Percentiles rank a stretch among this genome's conserved stretches.
Evolutionary conservation across 64 coral and sea anemone genomes (phyloP).

Genomic region (Dendrophyllia cribrosa): DNA sequence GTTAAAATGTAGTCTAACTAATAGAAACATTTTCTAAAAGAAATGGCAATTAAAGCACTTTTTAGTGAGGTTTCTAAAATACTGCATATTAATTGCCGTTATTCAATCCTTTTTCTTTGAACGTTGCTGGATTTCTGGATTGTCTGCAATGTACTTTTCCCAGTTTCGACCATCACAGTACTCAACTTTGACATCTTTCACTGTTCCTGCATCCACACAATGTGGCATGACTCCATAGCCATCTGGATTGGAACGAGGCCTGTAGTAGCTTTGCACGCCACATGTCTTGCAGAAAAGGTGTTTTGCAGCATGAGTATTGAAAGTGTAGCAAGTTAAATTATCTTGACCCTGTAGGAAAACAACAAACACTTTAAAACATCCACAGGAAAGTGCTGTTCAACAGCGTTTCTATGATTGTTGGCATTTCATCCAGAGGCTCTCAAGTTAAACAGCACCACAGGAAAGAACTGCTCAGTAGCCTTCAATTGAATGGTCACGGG

Average conservation of each 20-base stretch:
- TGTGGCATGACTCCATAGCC: slow-evolving; percentile 94
- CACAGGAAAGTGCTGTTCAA: background rate
- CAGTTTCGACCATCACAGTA: slow-evolving; percentile 92
- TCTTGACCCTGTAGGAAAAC: slow-evolving; percentile 80
- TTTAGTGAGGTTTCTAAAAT: too few species aligned
- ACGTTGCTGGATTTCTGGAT: slow-evolving; percentile 78
- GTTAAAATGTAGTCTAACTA: too few species aligned
- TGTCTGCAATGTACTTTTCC: slow-evolving; percentile 72
- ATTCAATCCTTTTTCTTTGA: slow-evolving; percentile 54
- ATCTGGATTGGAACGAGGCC: slow-evolving; percentile 93
- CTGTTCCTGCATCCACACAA: slow-evolving; percentile 91
- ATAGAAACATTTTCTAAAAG: too few species aligned
- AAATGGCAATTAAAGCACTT: too few species aligned
- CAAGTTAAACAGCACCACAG: too few species aligned
- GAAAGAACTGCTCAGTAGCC: too few species aligned
- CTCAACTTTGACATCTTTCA: slow-evolving; percentile 61
- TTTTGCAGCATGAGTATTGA: slow-evolving; percentile 90
- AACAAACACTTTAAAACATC: background rate
- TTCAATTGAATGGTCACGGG: too few species aligned
- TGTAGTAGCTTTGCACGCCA: slow-evolving; percentile 98
- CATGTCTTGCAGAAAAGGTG: slow-evolving; percentile 98
- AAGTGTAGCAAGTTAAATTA: slow-evolving; percentile 91
- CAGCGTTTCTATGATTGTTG: too few species aligned
- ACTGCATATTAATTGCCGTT: too few species aligned
- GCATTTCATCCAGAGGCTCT: too few species aligned